Conservation (phyloP, 1,140 invertebrate species). For the Leptinotarsa defecta region DNA sequence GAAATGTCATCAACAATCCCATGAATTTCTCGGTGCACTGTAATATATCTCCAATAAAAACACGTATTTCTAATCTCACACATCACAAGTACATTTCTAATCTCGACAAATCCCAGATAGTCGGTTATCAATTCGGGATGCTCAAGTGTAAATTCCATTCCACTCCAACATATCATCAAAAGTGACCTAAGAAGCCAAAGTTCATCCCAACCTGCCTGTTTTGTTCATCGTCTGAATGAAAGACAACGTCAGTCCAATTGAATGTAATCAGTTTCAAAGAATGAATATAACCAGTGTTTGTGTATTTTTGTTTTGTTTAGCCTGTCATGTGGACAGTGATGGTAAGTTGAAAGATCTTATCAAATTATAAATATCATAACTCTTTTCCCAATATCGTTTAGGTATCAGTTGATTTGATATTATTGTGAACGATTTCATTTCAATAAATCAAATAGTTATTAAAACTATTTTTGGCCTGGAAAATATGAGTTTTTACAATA, state of each 20-base stretch:
- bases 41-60: too few species aligned
- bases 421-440: too few species aligned
- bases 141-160: neutral
- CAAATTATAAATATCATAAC: too few species aligned
- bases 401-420: too few species aligned
- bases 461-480: too few species aligned
- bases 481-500: too few species aligned
- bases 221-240: neutral
- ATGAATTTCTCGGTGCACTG: too few species aligned
- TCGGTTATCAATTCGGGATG: neutral
- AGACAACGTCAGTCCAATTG: neutral
- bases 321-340: neutral
- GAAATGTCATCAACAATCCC: too few species aligned
- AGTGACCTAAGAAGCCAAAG: slow-evolving; percentile 7
- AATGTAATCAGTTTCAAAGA: neutral
- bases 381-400: too few species aligned
- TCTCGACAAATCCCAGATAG: neutral
- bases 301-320: neutral
- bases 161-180: neutral
- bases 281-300: slow-evolving; percentile 2
- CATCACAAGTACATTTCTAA: too few species aligned
- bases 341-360: neutral
- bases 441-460: too few species aligned
- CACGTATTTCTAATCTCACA: too few species aligned
- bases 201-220: slow-evolving; percentile 5